Percentiles rank a stretch among this genome's conserved stretches.
These are phyloP conservation scores for Platycheirus rosarum DNA, from an alignment of 2,888 invertebrate species.

Conservation along the genomic window DNA sequence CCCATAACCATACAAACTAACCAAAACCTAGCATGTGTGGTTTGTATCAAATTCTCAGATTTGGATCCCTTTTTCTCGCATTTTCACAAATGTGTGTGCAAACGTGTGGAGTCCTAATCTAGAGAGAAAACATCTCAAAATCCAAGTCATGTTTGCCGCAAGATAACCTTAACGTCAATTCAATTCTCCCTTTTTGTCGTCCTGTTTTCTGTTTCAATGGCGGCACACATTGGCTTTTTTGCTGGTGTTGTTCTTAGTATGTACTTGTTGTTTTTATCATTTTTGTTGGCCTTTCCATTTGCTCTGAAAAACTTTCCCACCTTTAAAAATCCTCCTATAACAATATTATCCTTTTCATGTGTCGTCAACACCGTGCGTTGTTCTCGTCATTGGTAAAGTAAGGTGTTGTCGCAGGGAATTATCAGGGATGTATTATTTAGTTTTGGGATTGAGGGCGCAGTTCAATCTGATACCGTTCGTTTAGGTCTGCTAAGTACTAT, in stretches of 20 bases:
- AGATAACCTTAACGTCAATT: conserved; percentile 73
- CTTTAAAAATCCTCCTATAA: conserved; percentile 17
- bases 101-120: conserved; percentile 62
- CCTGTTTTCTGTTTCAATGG: conserved; percentile 24
- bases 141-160: conserved; percentile 71
- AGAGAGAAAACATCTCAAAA: conserved; percentile 66
- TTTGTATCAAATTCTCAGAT: conserved; percentile 29
- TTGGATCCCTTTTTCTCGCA: conserved; percentile 38
- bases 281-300: conserved; percentile 6
- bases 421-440: conserved; percentile 1
- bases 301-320: conserved; percentile 42
- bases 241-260: not conserved
- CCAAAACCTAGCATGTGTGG: conserved; percentile 37
- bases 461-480: no score
- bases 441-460: not conserved
- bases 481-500: no score
- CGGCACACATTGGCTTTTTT: no score
- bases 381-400: not conserved
- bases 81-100: conserved; percentile 36
- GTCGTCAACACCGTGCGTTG: conserved; percentile 13
- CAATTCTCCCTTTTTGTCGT: conserved; percentile 56
- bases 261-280: conserved; percentile 13
- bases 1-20: conserved; percentile 8
- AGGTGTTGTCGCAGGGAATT: not conserved
- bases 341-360: conserved; percentile 44